Evolutionary conservation across 2,888 invertebrate species (phyloP).

Genomic region (Ophonus ardosiacus): DNA sequence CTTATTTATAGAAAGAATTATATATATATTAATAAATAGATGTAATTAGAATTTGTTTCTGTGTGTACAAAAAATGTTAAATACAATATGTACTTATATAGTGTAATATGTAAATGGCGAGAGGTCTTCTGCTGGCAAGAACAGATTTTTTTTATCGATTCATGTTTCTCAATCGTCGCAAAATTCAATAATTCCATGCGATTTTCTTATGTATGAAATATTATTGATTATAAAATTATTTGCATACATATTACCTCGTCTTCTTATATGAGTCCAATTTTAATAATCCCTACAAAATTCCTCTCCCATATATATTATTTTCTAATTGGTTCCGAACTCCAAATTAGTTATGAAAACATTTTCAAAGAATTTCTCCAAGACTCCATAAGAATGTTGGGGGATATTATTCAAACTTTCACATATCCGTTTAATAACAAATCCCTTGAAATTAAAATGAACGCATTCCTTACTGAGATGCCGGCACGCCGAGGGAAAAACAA

Average conservation of each 20-base stretch:
- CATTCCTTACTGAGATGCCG: slow-evolving; percentile 7
- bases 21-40: too few species aligned
- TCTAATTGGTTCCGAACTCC: not conserved
- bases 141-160: too few species aligned
- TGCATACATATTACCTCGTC: not conserved
- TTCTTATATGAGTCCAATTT: not conserved
- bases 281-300: not conserved
- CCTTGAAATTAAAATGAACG: slow-evolving; percentile 16
- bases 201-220: too few species aligned
- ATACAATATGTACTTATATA: too few species aligned
- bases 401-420: slow-evolving; percentile 32
- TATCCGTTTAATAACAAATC: slow-evolving; percentile 42
- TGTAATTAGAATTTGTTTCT: too few species aligned
- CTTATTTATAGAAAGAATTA: too few species aligned
- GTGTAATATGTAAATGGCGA: too few species aligned
- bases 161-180: too few species aligned
- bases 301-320: not conserved
- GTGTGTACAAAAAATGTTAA: too few species aligned
- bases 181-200: too few species aligned
- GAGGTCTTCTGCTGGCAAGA: too few species aligned
- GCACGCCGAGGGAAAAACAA: not conserved
- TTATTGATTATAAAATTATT: not conserved
- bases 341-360: slow-evolving; percentile 35
- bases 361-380: not conserved
- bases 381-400: slow-evolving; percentile 5